Base-by-base conservation (phyloP, 1,140 invertebrate species). In the Antheraea mylitta region DNA sequence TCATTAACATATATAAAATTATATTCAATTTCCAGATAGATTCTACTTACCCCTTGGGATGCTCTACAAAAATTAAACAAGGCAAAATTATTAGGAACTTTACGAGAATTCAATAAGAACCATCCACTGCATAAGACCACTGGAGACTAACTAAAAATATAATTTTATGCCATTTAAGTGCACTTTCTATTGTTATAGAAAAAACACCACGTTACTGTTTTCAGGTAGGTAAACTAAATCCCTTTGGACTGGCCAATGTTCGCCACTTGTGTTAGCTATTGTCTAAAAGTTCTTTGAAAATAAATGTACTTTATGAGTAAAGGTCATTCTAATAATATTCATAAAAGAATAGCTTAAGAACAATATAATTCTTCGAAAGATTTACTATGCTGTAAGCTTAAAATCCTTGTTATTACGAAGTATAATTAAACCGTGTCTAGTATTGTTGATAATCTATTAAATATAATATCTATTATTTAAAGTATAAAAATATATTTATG, bases 171-270 rank as follows among this genome's bases (percentile, higher is more conserved):
- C 42, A 58, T 69, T 69, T 69, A 69, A 63, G 68, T 69, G 61
- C 42, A n/a, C 19, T 38, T 37, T 18, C 62, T 18, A 64, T 69
- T 19, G 68, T 59, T 58, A 64, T 69, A 69, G 45, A 69, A 69
- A 69, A 69, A 69, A 64, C 45, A 69, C 68, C 68, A 69, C 48
- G 68, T n/a, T 42, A 30, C 45, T 48, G 48, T n/a, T 58, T 19
- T 59, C 37, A 22, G 68, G 68, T 69, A 69, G 48, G 53, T n/a
- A 64, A 65, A 69, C 58, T 37, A 63, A 63, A 63, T 63, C 61
- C 61, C 63, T 65, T 69, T 64, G 36, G 38, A 11, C 59, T 53
- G 45, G 11, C 22, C 42, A 22, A 63, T 18, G 36, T n/a, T 11
- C 22, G 18, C 18, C 22, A 53, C 45, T 6, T 13, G 45, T 53